These are phyloP conservation scores for Leucoma salicis DNA, from an alignment of 2,888 invertebrate species.

Conservation along the genomic window DNA sequence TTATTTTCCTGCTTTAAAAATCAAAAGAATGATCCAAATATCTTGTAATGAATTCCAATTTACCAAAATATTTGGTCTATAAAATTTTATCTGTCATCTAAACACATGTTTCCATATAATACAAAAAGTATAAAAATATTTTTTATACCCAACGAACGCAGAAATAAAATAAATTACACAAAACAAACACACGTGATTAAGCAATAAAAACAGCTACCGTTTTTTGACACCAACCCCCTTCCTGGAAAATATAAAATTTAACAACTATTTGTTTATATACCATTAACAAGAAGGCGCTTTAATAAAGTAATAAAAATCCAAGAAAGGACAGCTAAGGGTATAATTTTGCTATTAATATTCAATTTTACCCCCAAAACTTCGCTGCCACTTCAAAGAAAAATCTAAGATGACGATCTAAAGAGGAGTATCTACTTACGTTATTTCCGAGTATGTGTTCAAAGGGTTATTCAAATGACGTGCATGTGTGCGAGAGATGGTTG, in stretches of 20 bases:
- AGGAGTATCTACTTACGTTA: conserved; percentile 64
- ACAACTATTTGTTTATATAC: conserved; percentile 74
- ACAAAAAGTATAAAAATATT: background rate
- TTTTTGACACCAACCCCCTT: conserved; percentile 74
- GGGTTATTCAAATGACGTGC: conserved; percentile 45
- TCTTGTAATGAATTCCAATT: background rate
- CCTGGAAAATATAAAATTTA: conserved; percentile 65
- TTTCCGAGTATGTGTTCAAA: conserved; percentile 63
- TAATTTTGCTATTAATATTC: conserved; percentile 82
- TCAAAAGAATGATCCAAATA: background rate
- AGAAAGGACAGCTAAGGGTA: conserved; percentile 56
- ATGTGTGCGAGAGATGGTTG: conserved; percentile 35
- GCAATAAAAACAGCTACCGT: conserved; percentile 77
- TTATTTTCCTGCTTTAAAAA: no score
- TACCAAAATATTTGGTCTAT: conserved; percentile 21
- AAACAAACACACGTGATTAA: conserved; percentile 68
- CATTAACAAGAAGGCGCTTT: conserved; percentile 69
- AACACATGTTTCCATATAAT: conserved; percentile 9
- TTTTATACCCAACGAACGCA: background rate
- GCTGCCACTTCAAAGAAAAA: conserved; percentile 75
- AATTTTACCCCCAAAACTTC: conserved; percentile 73
- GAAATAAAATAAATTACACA: conserved; percentile 51
- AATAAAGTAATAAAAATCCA: conserved; percentile 78
- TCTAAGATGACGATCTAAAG: conserved; percentile 70
- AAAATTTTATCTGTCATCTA: conserved; percentile 12